phyloP scores from a whole-genome alignment of 2,113 vertebrate species.

The Poecilia latipinna region DNA sequence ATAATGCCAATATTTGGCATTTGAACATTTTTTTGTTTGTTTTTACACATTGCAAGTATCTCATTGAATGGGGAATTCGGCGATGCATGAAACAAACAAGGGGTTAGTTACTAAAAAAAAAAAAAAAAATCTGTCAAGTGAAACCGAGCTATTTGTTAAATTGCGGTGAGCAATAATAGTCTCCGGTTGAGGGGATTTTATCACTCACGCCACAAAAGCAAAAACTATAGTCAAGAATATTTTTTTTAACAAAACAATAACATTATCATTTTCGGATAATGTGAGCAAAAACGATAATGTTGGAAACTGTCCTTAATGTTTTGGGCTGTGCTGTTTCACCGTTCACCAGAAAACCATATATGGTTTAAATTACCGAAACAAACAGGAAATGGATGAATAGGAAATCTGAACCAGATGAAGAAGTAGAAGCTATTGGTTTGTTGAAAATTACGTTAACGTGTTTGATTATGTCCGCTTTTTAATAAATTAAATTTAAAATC shows the following conservation, averaged over 20 bases:
- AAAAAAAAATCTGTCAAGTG: not conserved
- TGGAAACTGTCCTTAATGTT: not conserved
- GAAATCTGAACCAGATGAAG: not conserved
- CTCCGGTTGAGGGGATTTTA: too few species aligned
- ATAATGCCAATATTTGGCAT: too few species aligned
- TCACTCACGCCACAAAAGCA: too few species aligned
- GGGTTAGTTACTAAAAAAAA: not conserved
- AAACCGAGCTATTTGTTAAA: too few species aligned
- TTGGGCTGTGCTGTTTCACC: not conserved
- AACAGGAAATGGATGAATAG: not conserved
- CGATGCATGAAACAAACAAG: not conserved
- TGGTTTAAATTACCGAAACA: constrained; percentile 1
- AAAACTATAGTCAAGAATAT: too few species aligned
- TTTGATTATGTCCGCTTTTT: not conserved
- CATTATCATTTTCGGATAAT: too few species aligned
- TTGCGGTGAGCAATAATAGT: too few species aligned
- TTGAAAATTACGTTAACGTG: not conserved
- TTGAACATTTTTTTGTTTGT: too few species aligned
- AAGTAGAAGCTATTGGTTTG: not conserved
- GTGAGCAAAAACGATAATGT: not conserved
- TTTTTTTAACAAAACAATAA: too few species aligned
- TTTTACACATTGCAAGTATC: not conserved
- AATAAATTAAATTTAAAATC: not conserved
- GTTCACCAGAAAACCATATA: not conserved
- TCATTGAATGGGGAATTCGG: not conserved